phyloP scores from a whole-genome alignment of 2,797 vertebrate genomes.

The Neosilurus mollespiculum region DNA sequence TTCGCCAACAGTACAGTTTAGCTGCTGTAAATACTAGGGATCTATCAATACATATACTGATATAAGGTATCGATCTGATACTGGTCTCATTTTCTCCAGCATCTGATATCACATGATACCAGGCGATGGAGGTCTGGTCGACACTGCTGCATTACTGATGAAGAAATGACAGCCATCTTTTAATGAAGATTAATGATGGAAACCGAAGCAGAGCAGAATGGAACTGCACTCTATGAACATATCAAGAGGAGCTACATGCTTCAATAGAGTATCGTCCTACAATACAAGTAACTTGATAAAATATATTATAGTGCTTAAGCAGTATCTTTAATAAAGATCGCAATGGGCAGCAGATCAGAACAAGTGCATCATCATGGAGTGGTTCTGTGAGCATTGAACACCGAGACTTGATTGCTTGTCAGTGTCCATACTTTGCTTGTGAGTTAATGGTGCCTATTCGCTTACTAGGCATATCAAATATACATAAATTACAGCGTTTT shows the following conservation, averaged over 20 bases:
- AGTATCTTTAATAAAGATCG: neutral
- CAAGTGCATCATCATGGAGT: neutral
- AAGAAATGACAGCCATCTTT: neutral
- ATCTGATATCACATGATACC: neutral
- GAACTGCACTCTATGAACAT: neutral
- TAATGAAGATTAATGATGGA: neutral
- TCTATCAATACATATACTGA: slow-evolving; percentile 8
- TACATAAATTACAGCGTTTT: no score
- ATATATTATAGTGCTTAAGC: slow-evolving; percentile 3
- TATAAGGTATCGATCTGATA: neutral
- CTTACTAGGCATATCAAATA: no score
- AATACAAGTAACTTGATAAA: neutral
- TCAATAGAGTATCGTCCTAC: no score
- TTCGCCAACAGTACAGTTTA: neutral
- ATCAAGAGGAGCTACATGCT: neutral
- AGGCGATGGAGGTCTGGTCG: neutral
- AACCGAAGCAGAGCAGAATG: neutral
- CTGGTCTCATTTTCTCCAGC: neutral
- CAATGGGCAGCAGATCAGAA: neutral
- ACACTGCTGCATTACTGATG: neutral
- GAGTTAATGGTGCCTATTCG: neutral
- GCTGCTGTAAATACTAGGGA: neutral
- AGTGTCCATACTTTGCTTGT: neutral
- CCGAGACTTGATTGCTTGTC: neutral
- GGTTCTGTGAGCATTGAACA: neutral